A percentile compares a stretch with the other conserved stretches of the same genome.
Conservation (phyloP, 2,888 invertebrate species). For the Morinoia aosen region DNA sequence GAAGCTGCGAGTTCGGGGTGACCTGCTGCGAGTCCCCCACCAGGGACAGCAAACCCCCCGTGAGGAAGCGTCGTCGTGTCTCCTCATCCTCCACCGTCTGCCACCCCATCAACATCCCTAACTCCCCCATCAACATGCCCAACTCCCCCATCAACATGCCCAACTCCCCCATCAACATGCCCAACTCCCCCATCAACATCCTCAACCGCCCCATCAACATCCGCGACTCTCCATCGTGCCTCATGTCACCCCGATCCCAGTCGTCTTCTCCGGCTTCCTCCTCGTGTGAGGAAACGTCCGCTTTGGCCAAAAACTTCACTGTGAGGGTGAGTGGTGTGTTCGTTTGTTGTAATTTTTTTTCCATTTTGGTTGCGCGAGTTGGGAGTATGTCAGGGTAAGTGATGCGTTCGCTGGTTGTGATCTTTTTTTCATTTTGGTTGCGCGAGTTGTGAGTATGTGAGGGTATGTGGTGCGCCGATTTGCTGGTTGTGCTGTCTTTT, state of each 20-base stretch:
- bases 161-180: neutral
- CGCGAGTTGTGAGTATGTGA: too few relatives aligned
- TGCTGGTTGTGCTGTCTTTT: too few relatives aligned
- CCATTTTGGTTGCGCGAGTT: too few relatives aligned
- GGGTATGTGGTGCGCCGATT: too few relatives aligned
- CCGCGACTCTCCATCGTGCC: neutral
- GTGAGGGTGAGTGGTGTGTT: neutral
- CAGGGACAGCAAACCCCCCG: neutral
- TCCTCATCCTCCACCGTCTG: neutral
- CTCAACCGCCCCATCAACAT: too few relatives aligned
- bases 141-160: neutral
- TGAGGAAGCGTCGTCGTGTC: neutral
- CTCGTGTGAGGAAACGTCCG: neutral
- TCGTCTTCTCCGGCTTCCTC: neutral
- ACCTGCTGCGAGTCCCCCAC: conserved; percentile 4
- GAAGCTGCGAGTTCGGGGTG: neutral
- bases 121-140: neutral
- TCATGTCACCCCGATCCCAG: neutral
- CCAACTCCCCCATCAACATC: neutral
- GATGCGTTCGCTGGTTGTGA: neutral
- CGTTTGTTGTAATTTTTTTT: neutral
- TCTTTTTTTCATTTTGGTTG: too few relatives aligned
- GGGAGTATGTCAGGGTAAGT: neutral
- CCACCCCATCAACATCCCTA: neutral
- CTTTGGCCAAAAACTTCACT: neutral